Conservation (phyloP, 1,140 invertebrate genomes). For the Delia radicum region DNA sequence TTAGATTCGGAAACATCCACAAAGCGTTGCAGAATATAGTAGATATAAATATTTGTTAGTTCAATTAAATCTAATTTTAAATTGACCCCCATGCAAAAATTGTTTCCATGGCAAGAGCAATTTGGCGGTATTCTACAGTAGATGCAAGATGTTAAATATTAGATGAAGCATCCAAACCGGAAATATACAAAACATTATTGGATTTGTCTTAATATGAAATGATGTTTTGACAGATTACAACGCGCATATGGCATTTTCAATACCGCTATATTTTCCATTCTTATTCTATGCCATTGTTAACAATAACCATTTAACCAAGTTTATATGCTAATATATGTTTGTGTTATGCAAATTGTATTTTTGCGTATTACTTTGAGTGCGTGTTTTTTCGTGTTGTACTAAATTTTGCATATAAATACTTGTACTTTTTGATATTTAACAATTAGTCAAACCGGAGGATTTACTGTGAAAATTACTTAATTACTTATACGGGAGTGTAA, state of each 20-base stretch:
- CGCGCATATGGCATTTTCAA: conserved; percentile 10
- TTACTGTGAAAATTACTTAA: background rate
- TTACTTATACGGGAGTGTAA: background rate
- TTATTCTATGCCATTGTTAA: background rate
- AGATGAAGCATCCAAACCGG: background rate
- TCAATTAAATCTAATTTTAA: too few relatives aligned
- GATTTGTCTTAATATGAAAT: background rate
- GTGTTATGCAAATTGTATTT: background rate
- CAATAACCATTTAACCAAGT: background rate
- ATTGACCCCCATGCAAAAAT: too few relatives aligned
- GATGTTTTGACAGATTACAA: conserved; percentile 22
- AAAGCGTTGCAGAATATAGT: too few relatives aligned
- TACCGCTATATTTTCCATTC: background rate
- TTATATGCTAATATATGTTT: background rate
- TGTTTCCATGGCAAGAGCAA: too few relatives aligned
- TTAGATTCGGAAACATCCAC: too few relatives aligned
- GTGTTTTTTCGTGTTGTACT: background rate
- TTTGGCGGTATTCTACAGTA: too few relatives aligned
- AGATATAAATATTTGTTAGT: too few relatives aligned
- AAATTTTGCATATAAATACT: background rate
- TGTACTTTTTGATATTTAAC: background rate
- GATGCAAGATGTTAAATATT: background rate
- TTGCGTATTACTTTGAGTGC: background rate
- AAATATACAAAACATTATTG: conserved; percentile 7
- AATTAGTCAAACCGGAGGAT: background rate